Base-by-base conservation (phyloP, 2,888 invertebrate species). In the Himalopsyche japonica region DNA sequence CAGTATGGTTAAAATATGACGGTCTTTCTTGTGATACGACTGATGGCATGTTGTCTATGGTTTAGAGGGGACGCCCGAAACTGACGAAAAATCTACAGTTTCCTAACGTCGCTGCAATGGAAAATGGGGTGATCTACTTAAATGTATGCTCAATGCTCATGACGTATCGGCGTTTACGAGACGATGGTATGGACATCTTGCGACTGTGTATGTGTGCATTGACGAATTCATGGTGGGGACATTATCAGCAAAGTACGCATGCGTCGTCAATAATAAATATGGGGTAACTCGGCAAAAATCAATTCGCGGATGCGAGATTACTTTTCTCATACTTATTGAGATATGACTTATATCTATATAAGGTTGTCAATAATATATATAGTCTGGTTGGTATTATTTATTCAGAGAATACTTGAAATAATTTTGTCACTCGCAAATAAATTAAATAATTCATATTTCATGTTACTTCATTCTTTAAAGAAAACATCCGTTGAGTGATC, bases 241-340 rank as follows among this genome's bases (percentile, higher is more conserved):
- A 64, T 49, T 57, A 77, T 77, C 27, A 48, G 49, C 15, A 43
- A 15, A 3, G 6, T 76, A 48, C 85, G 85, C 85, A 57, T 77
- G 86, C 86, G 86, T 43, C 83, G 79, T 81, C 81, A 79, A 78
- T 81, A 84, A 20, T 57, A 57, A 57, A 57, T 57, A 77, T 84
- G 81, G 84, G 86, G 84, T 86, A 80, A 82, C 80, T 70, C 84
- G 82, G 83, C 83, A 85, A 86, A 86, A 86, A 86, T 86, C 86
- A 86, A 86, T 86, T 86, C 86, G 80, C 47, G 84, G 82, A 84
- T 86, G 70, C 81, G 64, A 10, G 30, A 76, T 76, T 32, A 34
- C 6, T 76, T 76, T 76, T 76, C 76, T 76, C 32, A n/a, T 57
- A 57, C 57, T 57, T 15, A 43, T 43, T 12, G 15, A 12, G 43